Evolutionary conservation across 1,140 invertebrate genomes (phyloP).

Genomic region (Danaus melanippus): DNA sequence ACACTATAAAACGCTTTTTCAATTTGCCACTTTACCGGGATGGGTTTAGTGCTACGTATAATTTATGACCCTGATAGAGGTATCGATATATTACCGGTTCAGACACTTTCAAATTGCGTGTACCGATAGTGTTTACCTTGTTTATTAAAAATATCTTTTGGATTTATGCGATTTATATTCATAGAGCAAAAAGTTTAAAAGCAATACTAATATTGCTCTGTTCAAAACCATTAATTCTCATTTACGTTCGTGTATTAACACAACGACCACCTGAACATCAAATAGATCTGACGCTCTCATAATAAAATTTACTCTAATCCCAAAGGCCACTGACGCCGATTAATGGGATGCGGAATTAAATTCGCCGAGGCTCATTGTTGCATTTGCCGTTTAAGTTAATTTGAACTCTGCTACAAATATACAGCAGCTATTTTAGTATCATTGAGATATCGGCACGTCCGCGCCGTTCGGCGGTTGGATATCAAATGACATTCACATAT

Average conservation of each 20-base stretch:
- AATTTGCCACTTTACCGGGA: constrained; percentile 40
- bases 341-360: constrained; percentile 64
- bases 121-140: constrained; percentile 6
- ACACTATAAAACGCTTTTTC: constrained; percentile 46
- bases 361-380: constrained; percentile 45
- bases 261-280: too few species aligned
- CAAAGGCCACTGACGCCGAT: constrained; percentile 44
- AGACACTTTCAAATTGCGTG: neutral
- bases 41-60: constrained; percentile 18
- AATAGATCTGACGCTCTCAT: constrained; percentile 30
- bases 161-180: neutral
- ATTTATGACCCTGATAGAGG: constrained; percentile 20
- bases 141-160: neutral
- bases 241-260: too few species aligned
- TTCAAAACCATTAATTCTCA: constrained; percentile 1
- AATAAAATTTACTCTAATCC: constrained; percentile 60
- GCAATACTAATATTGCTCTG: constrained; percentile 1
- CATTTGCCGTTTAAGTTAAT: constrained; percentile 34
- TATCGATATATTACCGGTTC: too few species aligned
- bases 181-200: constrained; percentile 1
- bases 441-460: constrained; percentile 18
- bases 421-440: constrained; percentile 35
- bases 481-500: constrained; percentile 63
- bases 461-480: constrained; percentile 34
- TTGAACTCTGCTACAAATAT: constrained; percentile 25